phyloP scores from a whole-genome alignment of 2,888 invertebrate species.

The Caradrina clavipalpis region DNA sequence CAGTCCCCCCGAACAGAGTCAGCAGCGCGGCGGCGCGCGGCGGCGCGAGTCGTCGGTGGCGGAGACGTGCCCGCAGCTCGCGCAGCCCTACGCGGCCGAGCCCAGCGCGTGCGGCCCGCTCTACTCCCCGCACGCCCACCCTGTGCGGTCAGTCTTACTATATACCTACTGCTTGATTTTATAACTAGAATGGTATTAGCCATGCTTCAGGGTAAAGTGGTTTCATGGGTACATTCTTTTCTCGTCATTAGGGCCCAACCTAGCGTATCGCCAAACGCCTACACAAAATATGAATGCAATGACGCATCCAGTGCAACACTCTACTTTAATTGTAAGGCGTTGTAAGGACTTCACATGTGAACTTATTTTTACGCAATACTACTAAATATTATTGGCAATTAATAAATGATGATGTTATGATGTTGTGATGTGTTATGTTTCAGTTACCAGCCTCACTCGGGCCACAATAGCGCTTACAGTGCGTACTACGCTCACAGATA shows the following conservation, averaged over 20 bases:
- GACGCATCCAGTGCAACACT: neutral
- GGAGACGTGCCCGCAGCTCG: conserved; percentile 82
- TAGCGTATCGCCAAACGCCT: conserved; percentile 12
- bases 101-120: conserved; percentile 93
- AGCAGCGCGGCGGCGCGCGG: conserved; percentile 73
- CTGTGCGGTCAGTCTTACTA: conserved; percentile 77
- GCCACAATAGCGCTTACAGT: conserved; percentile 85
- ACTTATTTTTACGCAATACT: neutral
- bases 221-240: neutral
- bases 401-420: neutral
- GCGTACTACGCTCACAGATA: conserved; percentile 89
- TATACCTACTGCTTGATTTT: too few species aligned
- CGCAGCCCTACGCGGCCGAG: conserved; percentile 92
- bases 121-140: conserved; percentile 91
- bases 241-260: neutral
- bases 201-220: too few species aligned
- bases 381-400: neutral
- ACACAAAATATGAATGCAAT: conserved; percentile 12
- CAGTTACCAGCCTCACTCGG: conserved; percentile 87
- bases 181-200: too few species aligned
- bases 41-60: conserved; percentile 78
- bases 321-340: neutral
- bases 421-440: conserved; percentile 61
- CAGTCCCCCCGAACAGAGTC: conserved; percentile 85
- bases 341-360: neutral